Percentiles rank a stretch among this genome's conserved stretches.
phyloP scores from a whole-genome alignment of 92 coral and sea anemone species.

The Epizoanthus scotinus region DNA sequence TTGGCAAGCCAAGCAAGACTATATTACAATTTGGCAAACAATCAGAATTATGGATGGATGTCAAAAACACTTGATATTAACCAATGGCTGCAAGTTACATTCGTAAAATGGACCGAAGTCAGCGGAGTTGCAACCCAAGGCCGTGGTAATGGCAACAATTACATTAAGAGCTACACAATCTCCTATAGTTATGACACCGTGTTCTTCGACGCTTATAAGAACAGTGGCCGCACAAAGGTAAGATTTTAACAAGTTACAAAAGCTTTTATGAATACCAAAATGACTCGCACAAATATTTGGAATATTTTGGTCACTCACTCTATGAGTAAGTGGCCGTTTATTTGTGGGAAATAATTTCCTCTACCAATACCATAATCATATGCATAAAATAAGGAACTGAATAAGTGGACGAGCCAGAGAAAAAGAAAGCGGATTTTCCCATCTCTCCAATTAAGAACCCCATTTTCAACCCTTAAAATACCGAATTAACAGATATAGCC shows the following conservation, averaged over 20 bases:
- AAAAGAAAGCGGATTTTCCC: too few species aligned
- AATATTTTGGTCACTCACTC: too few species aligned
- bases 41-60: constrained; percentile 10
- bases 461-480: too few species aligned
- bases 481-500: too few species aligned
- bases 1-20: constrained; percentile 19
- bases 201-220: constrained; percentile 24
- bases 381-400: too few species aligned
- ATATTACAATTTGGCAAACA: constrained; percentile 1
- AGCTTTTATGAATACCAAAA: too few species aligned
- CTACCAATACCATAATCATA: too few species aligned
- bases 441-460: too few species aligned
- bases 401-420: too few species aligned
- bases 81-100: constrained; percentile 34
- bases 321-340: too few species aligned
- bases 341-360: too few species aligned
- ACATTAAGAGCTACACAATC: constrained; percentile 3
- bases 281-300: too few species aligned
- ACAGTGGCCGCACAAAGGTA: constrained; percentile 31
- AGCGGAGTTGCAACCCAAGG: constrained; percentile 35
- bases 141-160: constrained; percentile 3
- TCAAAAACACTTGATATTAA: background rate
- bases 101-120: constrained; percentile 32
- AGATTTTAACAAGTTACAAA: background rate
- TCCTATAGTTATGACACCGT: constrained; percentile 34